Evolutionary conservation across 2,113 vertebrate genomes (phyloP).

Genomic region (Chionis minor): DNA sequence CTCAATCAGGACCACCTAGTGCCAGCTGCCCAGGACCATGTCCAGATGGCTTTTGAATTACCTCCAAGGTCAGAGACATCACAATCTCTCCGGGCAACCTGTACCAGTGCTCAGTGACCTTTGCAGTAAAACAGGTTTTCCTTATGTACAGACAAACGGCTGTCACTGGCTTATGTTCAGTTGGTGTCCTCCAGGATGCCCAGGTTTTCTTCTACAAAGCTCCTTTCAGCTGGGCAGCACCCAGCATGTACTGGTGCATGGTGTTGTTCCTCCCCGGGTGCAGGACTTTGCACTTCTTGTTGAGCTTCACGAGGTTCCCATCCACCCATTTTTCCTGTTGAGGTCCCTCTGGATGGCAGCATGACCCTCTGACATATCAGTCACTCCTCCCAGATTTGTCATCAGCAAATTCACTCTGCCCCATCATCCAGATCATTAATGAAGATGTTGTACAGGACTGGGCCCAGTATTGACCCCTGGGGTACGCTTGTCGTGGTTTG

Average conservation of each 20-base stretch:
- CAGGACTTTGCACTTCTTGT: neutral
- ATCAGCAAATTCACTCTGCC: neutral
- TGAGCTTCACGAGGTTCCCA: neutral
- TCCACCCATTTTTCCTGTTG: neutral
- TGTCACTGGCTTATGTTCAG: neutral
- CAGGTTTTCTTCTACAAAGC: neutral
- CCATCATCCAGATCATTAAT: neutral
- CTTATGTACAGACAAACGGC: neutral
- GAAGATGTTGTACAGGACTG: neutral
- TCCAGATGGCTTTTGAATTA: neutral
- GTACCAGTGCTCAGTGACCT: neutral
- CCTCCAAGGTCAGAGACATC: neutral
- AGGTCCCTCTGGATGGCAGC: neutral
- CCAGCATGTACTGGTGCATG: too few relatives aligned
- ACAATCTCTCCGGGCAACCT: neutral
- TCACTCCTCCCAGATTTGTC: neutral
- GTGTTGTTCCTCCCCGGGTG: fast-evolving
- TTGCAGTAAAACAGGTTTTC: neutral
- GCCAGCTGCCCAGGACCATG: neutral
- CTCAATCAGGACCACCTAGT: neutral
- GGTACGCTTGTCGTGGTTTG: too few relatives aligned
- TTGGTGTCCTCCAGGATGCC: too few relatives aligned
- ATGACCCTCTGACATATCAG: neutral
- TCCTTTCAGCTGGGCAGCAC: neutral
- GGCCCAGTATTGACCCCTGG: neutral